Conservation (phyloP, 2,888 invertebrate genomes). For the Cosmorhoe ocellata region DNA sequence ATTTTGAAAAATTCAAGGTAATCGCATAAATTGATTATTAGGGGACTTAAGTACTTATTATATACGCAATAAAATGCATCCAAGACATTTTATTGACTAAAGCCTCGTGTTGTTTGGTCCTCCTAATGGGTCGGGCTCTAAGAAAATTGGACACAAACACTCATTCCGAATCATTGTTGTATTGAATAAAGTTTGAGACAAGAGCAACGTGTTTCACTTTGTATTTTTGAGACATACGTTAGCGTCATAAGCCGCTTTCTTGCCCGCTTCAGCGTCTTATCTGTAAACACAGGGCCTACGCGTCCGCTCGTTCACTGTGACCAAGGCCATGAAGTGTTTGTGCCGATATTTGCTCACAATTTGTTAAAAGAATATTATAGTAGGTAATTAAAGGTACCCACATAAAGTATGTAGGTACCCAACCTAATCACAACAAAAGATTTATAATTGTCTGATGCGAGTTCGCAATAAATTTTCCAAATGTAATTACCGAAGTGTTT, state of each 20-base stretch:
- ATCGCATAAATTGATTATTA: constrained; percentile 18
- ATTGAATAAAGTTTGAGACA: no score
- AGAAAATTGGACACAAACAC: no score
- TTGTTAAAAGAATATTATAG: no score
- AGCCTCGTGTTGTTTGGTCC: not conserved
- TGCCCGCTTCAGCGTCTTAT: not conserved
- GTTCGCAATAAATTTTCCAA: constrained; percentile 7
- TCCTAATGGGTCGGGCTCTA: no score
- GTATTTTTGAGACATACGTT: no score
- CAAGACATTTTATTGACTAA: constrained; percentile 19
- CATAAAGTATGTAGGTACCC: no score
- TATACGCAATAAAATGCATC: constrained; percentile 21
- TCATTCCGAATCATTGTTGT: no score
- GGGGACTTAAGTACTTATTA: no score
- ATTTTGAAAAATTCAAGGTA: not conserved
- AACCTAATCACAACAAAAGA: constrained; percentile 5
- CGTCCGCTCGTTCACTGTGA: not conserved
- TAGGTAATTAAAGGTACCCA: no score
- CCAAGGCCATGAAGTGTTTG: not conserved
- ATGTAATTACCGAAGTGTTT: constrained; percentile 8
- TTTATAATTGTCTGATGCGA: not conserved
- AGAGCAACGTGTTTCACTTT: no score
- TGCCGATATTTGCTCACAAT: no score
- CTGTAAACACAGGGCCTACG: no score
- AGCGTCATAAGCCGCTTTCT: not conserved